Base-by-base conservation (phyloP, 2,888 invertebrate species). In the Morpho helenor region DNA sequence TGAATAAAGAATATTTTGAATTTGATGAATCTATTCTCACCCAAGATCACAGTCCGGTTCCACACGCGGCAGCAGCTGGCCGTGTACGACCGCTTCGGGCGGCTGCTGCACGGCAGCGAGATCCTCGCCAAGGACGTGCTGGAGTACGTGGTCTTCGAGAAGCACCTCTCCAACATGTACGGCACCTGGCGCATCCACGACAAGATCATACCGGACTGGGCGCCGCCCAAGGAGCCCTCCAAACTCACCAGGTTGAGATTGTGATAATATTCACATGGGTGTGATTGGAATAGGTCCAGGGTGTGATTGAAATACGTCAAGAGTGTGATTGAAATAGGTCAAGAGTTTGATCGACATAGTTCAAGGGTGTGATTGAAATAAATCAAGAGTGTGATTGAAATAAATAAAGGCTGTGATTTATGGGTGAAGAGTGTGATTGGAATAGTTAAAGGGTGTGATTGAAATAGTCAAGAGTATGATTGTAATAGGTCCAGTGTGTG, bases 131-230 rank as follows among this genome's bases (percentile, higher is more conserved):
- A 98, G 80, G 98, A 99, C 80, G 98, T 98, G 0, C 83, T 99
- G 7, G 99, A 99, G 77, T 99, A 99, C 81, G 94, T 99, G 0
- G 98, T 99, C 0, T 98, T 98, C 79, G 99, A 99, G 82, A 99
- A 98, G 75, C 98, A 99, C 77, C 87, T 99, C 40, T 93, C 98
- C 0, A 96, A 98, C 76, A 87, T 95, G 60, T 98, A 99, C 73
- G 98, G 99, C 0, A 77, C 78, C 0, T 99, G 99, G 99, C 92
- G 99, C 51, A 80, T 99, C 43, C 99, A 99, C 74, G 96, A 93
- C 56, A 99, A 99, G 89, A 97, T 99, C 59, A 94, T 97, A 60
- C 99, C 99, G 0, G 93, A 95, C 66, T 98, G 98, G 98, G 84
- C 94, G 68, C 94, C 96, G 0, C 90, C 93, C 0, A 93, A 92